Conservation (phyloP, 2,888 invertebrate species). For the Drosophila robusta region DNA sequence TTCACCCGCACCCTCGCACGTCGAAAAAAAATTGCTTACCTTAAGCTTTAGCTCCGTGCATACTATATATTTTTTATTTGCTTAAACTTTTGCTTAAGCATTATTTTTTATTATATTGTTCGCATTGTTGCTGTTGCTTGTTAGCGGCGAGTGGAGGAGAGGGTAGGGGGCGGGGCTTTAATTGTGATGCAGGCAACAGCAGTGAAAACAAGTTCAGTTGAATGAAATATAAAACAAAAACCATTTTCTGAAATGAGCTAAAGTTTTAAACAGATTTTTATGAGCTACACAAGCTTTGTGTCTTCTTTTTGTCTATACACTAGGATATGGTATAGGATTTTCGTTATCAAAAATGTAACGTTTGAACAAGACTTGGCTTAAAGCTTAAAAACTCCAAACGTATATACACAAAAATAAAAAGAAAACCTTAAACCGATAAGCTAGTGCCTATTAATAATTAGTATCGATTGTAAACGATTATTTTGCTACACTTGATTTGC, state of each 20-base stretch:
- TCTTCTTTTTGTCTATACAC: background rate
- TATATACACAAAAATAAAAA: no score
- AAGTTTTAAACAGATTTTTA: conserved; percentile 30
- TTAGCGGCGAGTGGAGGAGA: background rate
- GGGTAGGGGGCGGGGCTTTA: conserved; percentile 2
- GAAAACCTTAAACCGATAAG: no score
- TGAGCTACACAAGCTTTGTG: background rate
- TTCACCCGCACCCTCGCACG: background rate
- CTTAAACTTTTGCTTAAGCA: conserved; percentile 53
- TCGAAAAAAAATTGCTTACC: conserved; percentile 25
- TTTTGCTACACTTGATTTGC: no score
- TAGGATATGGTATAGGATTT: background rate
- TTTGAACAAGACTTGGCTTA: background rate
- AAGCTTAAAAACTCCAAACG: no score
- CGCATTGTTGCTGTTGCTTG: conserved; percentile 35
- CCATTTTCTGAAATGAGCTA: conserved; percentile 23
- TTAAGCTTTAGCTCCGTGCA: conserved; percentile 28
- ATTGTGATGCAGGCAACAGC: conserved; percentile 35
- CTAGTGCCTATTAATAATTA: no score
- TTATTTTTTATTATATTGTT: conserved; percentile 57
- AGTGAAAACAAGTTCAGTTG: conserved; percentile 25
- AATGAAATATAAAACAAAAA: conserved; percentile 5
- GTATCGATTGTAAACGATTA: no score
- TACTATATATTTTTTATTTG: conserved; percentile 35
- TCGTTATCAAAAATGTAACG: background rate